Base-by-base conservation (phyloP, 1,140 invertebrate species). In the Drosophila teissieri region DNA sequence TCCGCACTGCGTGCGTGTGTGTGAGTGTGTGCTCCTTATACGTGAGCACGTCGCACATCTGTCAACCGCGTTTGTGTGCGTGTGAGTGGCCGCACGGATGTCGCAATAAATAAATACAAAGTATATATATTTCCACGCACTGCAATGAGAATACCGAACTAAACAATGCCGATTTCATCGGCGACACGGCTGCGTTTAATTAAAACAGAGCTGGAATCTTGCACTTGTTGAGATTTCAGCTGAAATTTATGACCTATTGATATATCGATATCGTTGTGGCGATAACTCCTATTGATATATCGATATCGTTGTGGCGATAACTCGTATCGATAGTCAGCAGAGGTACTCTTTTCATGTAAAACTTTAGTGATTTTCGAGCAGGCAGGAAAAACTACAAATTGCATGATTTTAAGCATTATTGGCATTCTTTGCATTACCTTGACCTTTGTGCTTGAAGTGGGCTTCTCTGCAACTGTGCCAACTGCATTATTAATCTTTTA, bases 51-150 rank as follows among this genome's bases (percentile, higher is more conserved):
- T 70, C 49, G 46, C 52, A 73, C 69, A 73, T 73, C 69, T 73
- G 65, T 51, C 69, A 22, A 46, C 27, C 68, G 52, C 44, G 45
- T 22, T 15, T 51, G 52, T 46, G 49, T 39, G 40, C 14, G 60
- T 54, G 31, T 64, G 40, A 17, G 39, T 49, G 60, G 15, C 45
- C 68, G 57, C 52, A 55, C 34, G 10, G 48, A 34, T 75, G 73
- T 75, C 73, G 73, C 73, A 76, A 76, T 67, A 75, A 75, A 56
- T 65, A 42, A 48, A 31, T 65, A 51, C n/a, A 68, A 52, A 53
- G 14, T 58, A 2, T 39, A 22, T 42, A 15, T 36, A 27, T 27
- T 39, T 52, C n/a, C 40, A 76, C 61, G 53, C 73, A 76, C 54
- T 76, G 53, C 73, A 74, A 54, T 27, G 11, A n/a, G 22, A 49